phyloP scores from a whole-genome alignment of 2,888 invertebrate species.

The Pachycephus smyrnensis region DNA sequence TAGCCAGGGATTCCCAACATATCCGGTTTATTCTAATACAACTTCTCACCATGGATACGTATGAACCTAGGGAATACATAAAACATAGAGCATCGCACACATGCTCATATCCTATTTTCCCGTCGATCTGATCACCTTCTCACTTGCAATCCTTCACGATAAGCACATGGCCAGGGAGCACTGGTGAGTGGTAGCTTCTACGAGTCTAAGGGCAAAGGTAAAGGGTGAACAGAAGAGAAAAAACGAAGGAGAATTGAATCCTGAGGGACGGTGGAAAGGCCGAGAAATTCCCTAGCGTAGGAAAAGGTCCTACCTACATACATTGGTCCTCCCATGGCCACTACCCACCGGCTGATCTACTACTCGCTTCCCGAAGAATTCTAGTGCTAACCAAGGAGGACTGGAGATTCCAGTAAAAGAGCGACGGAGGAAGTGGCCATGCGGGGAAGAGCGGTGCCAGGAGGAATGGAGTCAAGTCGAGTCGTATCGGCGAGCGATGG shows the following conservation, averaged over 20 bases:
- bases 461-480: conserved; percentile 8
- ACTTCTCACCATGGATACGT: conserved; percentile 10
- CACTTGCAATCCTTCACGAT: neutral
- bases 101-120: neutral
- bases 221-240: too few relatives aligned
- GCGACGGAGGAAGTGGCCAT: too few relatives aligned
- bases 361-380: conserved; percentile 25
- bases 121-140: neutral
- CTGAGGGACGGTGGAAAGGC: too few relatives aligned
- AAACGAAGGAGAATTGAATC: too few relatives aligned
- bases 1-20: conserved; percentile 11
- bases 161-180: neutral
- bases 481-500: conserved; percentile 24
- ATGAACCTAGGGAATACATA: conserved; percentile 39
- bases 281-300: too few relatives aligned
- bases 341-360: conserved; percentile 39
- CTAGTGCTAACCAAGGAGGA: too few relatives aligned
- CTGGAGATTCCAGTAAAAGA: too few relatives aligned
- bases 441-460: conserved; percentile 20
- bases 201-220: too few relatives aligned
- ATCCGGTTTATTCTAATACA: conserved; percentile 41
- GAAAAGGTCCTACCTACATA: too few relatives aligned
- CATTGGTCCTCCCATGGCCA: conserved; percentile 21
- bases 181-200: too few relatives aligned
- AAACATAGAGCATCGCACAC: conserved; percentile 36